Evolutionary conservation across 2,113 vertebrate species (phyloP).

Genomic region (Choloepus hoffmanni): DNA sequence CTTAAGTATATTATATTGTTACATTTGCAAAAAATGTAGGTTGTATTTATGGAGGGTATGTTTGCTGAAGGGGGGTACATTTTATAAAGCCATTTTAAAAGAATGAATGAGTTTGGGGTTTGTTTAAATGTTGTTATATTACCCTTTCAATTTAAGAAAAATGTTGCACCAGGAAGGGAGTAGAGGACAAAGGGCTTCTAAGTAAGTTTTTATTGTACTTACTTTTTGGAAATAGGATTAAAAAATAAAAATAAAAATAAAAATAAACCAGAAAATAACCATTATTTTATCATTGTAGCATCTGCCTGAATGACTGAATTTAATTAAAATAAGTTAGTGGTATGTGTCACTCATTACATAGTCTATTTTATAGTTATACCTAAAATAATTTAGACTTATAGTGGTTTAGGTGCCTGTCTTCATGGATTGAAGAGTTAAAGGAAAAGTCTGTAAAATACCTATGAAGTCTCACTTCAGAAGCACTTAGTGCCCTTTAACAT

Average conservation of each 20-base stretch:
- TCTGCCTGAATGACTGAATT: neutral
- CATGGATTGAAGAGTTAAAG: neutral
- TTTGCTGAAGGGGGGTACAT: neutral
- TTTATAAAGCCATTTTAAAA: conserved; percentile 37
- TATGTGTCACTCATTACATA: neutral
- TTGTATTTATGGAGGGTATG: neutral
- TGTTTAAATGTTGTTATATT: neutral
- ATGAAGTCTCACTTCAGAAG: neutral
- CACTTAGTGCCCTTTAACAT: neutral
- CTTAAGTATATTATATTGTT: neutral
- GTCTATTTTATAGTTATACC: neutral
- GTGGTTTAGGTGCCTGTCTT: neutral
- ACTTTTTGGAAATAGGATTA: neutral
- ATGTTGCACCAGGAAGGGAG: neutral
- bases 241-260: neutral
- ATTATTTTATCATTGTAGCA: neutral
- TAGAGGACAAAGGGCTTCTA: neutral
- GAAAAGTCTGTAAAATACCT: neutral
- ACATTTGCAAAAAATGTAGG: neutral
- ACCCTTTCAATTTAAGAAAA: conserved; percentile 23
- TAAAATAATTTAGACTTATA: neutral
- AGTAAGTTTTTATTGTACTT: neutral
- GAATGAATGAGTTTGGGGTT: neutral
- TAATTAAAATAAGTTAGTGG: neutral
- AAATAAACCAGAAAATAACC: neutral